Percentiles rank a stretch among this genome's conserved stretches.
Evolutionary conservation across 2,888 invertebrate genomes (phyloP).

Genomic region (Drosophila mulleri): DNA sequence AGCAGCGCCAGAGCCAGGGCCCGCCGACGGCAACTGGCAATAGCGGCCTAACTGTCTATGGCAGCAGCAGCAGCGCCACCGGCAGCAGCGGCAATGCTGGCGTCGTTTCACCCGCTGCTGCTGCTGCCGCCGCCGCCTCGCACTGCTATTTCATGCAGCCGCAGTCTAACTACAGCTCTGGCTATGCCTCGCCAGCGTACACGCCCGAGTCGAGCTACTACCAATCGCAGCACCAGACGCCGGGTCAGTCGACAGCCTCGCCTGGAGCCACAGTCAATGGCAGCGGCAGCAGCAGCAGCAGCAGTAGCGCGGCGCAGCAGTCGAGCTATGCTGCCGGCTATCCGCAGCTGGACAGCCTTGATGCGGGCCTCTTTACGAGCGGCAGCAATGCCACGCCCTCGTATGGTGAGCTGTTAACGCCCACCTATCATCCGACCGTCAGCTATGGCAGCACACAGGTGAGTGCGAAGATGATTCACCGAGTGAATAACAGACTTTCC

Average conservation of each 20-base stretch:
- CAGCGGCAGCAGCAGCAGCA: slow-evolving; percentile 1
- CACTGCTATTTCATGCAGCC: slow-evolving; percentile 79
- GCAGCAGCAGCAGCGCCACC: slow-evolving; percentile 34
- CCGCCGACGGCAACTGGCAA: slow-evolving; percentile 34
- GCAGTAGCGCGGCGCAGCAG: slow-evolving; percentile 5
- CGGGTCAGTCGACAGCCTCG: slow-evolving; percentile 29
- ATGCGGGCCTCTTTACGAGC: slow-evolving; percentile 70
- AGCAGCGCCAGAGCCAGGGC: slow-evolving; percentile 88
- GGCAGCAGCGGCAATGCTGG: slow-evolving; percentile 23
- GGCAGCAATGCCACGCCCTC: slow-evolving; percentile 72
- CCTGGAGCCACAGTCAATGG: slow-evolving; percentile 20
- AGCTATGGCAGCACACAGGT: slow-evolving; percentile 77
- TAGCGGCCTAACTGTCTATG: slow-evolving; percentile 31
- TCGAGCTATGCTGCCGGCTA: slow-evolving; percentile 51
- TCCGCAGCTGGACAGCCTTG: slow-evolving; percentile 75
- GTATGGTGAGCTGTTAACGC: slow-evolving; percentile 81
- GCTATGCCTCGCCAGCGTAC: slow-evolving; percentile 82
- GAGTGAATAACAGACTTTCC: background rate
- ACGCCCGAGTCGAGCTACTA: slow-evolving; percentile 69
- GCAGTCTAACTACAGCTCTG: slow-evolving; percentile 83
- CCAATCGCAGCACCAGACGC: slow-evolving; percentile 55
- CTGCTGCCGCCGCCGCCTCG: slow-evolving; percentile 36
- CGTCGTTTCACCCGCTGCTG: slow-evolving; percentile 25
- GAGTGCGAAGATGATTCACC: slow-evolving; percentile 19
- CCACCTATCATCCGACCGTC: slow-evolving; percentile 69